phyloP scores from a whole-genome alignment of 2,888 invertebrate species.

The Meta bourneti region DNA sequence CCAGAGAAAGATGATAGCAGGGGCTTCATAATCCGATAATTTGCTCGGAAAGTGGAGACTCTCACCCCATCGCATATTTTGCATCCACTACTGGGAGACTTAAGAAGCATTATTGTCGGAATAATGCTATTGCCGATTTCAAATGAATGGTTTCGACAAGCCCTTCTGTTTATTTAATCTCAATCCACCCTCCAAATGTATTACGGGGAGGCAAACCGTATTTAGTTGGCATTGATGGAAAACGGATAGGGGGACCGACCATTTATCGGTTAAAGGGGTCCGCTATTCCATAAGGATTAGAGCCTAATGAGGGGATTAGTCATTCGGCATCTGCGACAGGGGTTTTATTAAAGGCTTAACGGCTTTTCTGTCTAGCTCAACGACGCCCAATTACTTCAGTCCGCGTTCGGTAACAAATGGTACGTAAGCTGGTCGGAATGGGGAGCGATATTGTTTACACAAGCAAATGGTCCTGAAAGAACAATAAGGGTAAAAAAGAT shows the following conservation, averaged over 20 bases:
- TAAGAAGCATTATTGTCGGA: constrained; percentile 3
- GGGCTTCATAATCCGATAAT: constrained; percentile 36
- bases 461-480: constrained; percentile 9
- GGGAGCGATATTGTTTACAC: constrained; percentile 24
- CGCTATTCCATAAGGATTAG: constrained; percentile 36
- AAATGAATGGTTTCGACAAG: background rate
- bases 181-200: constrained; percentile 27
- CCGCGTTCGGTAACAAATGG: constrained; percentile 13
- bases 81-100: background rate
- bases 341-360: constrained; percentile 66
- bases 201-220: constrained; percentile 4
- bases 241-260: constrained; percentile 11
- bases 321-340: constrained; percentile 58
- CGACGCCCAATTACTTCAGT: constrained; percentile 27
- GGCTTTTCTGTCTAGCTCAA: constrained; percentile 21
- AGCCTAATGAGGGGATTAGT: constrained; percentile 59
- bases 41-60: background rate
- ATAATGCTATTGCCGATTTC: background rate
- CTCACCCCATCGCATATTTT: background rate
- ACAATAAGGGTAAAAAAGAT: background rate
- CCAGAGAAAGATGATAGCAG: constrained; percentile 5
- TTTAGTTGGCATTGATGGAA: constrained; percentile 31
- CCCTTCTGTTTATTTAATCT: constrained; percentile 57
- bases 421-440: background rate
- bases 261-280: constrained; percentile 21